phyloP scores from a whole-genome alignment of 2,888 invertebrate genomes.

The Agriopis marginaria region DNA sequence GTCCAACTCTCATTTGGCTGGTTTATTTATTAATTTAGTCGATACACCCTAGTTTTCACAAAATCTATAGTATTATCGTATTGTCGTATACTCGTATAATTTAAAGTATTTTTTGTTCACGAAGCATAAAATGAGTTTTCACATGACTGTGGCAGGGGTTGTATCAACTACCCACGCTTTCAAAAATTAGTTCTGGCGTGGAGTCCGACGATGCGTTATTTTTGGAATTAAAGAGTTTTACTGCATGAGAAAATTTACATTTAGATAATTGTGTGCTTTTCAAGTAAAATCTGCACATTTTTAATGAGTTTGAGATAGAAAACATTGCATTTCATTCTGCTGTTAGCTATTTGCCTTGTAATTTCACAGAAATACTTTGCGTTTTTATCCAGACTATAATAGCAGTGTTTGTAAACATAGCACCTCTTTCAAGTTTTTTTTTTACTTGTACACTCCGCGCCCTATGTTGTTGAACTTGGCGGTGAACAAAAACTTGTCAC shows the following conservation, averaged over 20 bases:
- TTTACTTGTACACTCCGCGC: too few species aligned
- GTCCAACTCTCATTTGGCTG: too few species aligned
- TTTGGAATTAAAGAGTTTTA: conserved; percentile 41
- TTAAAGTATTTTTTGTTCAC: conserved; percentile 31
- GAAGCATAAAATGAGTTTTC: conserved; percentile 66
- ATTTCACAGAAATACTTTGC: too few species aligned
- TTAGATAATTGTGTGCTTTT: conserved; percentile 40
- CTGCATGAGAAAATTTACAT: conserved; percentile 17
- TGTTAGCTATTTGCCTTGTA: too few species aligned
- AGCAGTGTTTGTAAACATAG: too few species aligned
- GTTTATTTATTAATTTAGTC: too few species aligned
- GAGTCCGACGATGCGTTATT: conserved; percentile 57
- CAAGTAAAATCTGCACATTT: background rate
- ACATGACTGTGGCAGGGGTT: conserved; percentile 50
- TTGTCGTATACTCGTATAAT: conserved; percentile 6
- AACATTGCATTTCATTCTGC: background rate
- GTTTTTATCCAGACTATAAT: too few species aligned
- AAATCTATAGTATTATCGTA: background rate
- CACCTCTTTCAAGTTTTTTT: too few species aligned
- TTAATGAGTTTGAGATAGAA: background rate
- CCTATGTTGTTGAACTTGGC: too few species aligned
- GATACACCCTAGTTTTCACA: too few species aligned
- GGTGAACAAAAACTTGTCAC: too few species aligned
- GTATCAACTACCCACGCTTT: conserved; percentile 48
- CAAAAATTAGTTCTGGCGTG: conserved; percentile 63